Base-by-base conservation (phyloP, 1,140 invertebrate genomes). In the Drosophila nasuta region DNA sequence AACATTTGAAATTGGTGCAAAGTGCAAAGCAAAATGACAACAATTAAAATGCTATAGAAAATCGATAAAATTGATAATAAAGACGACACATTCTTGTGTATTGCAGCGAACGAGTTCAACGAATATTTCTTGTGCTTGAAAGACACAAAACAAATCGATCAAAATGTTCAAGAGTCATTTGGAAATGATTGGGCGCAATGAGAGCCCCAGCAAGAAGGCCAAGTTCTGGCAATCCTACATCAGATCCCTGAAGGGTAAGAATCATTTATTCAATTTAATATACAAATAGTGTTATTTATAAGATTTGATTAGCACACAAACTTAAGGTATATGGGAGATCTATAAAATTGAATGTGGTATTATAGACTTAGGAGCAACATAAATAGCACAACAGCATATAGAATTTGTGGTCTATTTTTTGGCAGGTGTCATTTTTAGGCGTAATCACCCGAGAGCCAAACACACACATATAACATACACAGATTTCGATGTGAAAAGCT, bases 191-290 rank as follows among this genome's bases (percentile, higher is more conserved):
- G 96, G 96, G 93, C 96, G 96, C 93, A 97, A 97, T 92, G 97
- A 97, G 94, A 96, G 96, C 92, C 95, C 97, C 92, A 96, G 96
- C 93, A 97, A 96, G 94, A 97, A 97, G 94, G 97, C 96, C 91
- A 97, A 96, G 94, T 97, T 97, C 94, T 97, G 96, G 96, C 96
- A 97, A 93, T 97, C 96, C 87, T 97, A 97, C 93, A 96, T 97
- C 93, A 95, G 96, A 93, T 97, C 96, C 93, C 94, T 97, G 81
- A 97, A 97, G 95, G 96, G 96, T 97, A 94, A 94, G 83, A 68
- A 63, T 7, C 30, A 13, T 0, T 7, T 1, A 17, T 4, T 28
- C 5, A 25, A 11, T 33, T 25, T 48, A 20, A 13, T 10, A 15
- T 25, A 45, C 52, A 15, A 63, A 11, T 10, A 15, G 5, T 4